phyloP scores from a whole-genome alignment of 35 echinoderm and acorn worm genomes.

The Ophiothrix spiculata region DNA sequence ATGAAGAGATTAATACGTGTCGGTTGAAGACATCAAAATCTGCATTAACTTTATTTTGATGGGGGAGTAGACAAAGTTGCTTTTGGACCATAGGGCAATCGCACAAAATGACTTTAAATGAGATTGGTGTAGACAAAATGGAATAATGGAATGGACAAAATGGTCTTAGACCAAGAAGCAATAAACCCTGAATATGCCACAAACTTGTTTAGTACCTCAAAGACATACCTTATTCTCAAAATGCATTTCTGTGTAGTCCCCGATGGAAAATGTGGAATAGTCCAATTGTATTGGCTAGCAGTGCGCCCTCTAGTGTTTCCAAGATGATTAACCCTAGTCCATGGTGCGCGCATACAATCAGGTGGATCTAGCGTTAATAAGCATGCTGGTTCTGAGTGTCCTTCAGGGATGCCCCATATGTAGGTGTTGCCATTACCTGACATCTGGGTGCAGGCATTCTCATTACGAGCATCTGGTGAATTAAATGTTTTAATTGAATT shows the following conservation, averaged over 20 bases:
- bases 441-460: too few species aligned
- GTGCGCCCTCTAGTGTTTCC: conserved; percentile 73
- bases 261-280: conserved; percentile 79
- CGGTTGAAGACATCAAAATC: too few species aligned
- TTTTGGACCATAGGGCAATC: too few species aligned
- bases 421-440: conserved; percentile 57
- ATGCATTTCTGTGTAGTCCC: conserved; percentile 50
- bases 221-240: conserved; percentile 76
- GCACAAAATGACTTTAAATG: too few species aligned
- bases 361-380: conserved; percentile 70
- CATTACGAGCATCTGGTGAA: too few species aligned
- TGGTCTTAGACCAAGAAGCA: background rate
- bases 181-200: background rate
- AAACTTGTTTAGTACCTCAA: too few species aligned
- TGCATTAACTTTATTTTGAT: too few species aligned
- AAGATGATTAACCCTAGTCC: conserved; percentile 91
- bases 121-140: too few species aligned
- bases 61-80: too few species aligned
- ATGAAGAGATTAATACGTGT: too few species aligned
- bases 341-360: conserved; percentile 79
- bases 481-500: too few species aligned
- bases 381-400: conserved; percentile 44
- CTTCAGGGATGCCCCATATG: conserved; percentile 78
- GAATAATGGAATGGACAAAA: too few species aligned
- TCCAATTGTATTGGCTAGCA: conserved; percentile 68